These are phyloP conservation scores for Lordiphosa collinella DNA, from an alignment of 1,140 invertebrate genomes.

Conservation along the genomic window DNA sequence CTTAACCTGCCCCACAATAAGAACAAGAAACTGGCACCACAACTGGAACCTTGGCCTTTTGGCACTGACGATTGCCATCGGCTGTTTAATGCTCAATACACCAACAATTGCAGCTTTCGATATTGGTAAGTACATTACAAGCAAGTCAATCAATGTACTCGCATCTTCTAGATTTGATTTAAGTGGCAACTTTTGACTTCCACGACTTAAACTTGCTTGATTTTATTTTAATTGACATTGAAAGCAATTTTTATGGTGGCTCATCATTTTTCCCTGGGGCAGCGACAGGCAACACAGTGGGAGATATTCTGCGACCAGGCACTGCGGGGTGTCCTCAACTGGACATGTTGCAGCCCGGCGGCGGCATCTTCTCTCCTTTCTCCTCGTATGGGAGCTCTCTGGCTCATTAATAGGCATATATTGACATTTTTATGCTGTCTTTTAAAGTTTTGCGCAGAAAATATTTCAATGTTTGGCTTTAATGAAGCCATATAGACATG, in stretches of 20 bases:
- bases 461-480: conserved; percentile 35
- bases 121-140: conserved; percentile 61
- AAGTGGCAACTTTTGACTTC: conserved; percentile 22
- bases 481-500: conserved; percentile 58
- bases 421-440: conserved; percentile 63
- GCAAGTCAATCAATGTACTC: neutral
- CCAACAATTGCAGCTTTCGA: conserved; percentile 61
- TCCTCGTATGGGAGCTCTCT: conserved; percentile 1
- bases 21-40: conserved; percentile 14
- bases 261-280: conserved; percentile 40
- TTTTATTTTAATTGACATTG: conserved; percentile 70
- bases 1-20: conserved; percentile 27
- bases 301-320: conserved; percentile 8
- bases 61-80: conserved; percentile 60
- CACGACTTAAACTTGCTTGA: conserved; percentile 6
- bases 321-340: neutral
- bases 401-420: conserved; percentile 72
- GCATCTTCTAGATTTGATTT: conserved; percentile 12
- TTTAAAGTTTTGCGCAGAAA: conserved; percentile 32
- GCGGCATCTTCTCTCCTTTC: neutral
- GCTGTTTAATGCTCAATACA: conserved; percentile 57
- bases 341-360: neutral
- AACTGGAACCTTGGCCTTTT: conserved; percentile 54
- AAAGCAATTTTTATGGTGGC: conserved; percentile 59
- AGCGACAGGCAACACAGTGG: conserved; percentile 51